A percentile compares a stretch with the other conserved stretches of the same genome.
phyloP scores from a whole-genome alignment of 2,888 invertebrate species.

The Eupithecia exiguata region DNA sequence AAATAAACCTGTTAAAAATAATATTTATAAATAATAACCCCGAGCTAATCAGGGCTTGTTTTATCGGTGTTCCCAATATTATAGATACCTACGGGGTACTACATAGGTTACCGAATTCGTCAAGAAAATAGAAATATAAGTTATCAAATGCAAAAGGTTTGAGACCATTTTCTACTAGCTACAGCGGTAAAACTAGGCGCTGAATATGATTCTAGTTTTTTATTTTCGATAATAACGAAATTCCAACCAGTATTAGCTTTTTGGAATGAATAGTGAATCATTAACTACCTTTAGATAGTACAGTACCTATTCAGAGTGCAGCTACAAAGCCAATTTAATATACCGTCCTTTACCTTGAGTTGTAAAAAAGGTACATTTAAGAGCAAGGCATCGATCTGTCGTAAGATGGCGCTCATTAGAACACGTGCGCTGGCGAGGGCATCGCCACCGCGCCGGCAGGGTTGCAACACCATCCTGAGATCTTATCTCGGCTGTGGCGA shows the following conservation, averaged over 20 bases:
- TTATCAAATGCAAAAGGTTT: neutral
- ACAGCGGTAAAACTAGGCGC: neutral
- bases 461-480: constrained; percentile 49
- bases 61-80: too few species aligned
- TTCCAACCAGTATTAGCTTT: neutral
- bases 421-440: constrained; percentile 78
- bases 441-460: constrained; percentile 44
- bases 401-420: constrained; percentile 73
- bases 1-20: neutral
- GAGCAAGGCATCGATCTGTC: constrained; percentile 65
- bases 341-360: constrained; percentile 3
- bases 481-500: constrained; percentile 22
- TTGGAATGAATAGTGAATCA: neutral
- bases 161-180: too few species aligned
- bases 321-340: neutral
- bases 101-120: neutral
- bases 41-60: too few species aligned
- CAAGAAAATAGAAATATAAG: neutral
- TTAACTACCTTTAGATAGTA: neutral
- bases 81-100: too few species aligned
- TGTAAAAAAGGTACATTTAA: constrained; percentile 26
- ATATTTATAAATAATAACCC: too few species aligned
- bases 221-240: neutral
- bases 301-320: neutral
- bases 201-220: neutral